Conservation (phyloP, 2,113 vertebrate genomes). For the Phrynocephalus versicolor region DNA sequence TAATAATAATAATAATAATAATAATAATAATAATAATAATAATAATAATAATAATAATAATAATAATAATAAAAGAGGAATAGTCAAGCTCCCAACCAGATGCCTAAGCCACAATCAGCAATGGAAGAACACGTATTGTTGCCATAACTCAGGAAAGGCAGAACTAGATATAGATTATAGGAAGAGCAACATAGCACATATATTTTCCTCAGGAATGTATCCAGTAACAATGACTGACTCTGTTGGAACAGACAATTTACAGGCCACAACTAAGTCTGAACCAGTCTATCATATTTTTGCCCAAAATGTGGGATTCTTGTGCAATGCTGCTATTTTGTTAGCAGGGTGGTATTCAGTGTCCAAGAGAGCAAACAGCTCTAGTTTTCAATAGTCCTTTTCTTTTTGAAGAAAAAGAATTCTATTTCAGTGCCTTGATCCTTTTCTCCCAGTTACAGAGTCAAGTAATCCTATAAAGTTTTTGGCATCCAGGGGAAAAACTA, state of each 20-base stretch:
- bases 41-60: no score
- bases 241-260: not conserved
- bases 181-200: not conserved
- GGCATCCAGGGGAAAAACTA: not conserved
- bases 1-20: no score
- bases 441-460: not conserved
- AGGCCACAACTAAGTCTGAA: no score
- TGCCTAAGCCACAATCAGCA: no score
- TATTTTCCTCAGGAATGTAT: not conserved
- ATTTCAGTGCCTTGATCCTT: not conserved
- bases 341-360: not conserved
- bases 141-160: not conserved
- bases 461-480: slow-evolving; percentile 3
- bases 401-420: not conserved
- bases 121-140: not conserved
- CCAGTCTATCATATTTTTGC: not conserved
- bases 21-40: no score
- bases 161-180: not conserved
- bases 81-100: no score
- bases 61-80: no score
- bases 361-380: not conserved
- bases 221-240: not conserved
- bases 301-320: not conserved
- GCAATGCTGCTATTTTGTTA: not conserved
- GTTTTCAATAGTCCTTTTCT: not conserved